phyloP scores from a whole-genome alignment of 2,797 vertebrate genomes.

The Paratrypauchen microcephalus region DNA sequence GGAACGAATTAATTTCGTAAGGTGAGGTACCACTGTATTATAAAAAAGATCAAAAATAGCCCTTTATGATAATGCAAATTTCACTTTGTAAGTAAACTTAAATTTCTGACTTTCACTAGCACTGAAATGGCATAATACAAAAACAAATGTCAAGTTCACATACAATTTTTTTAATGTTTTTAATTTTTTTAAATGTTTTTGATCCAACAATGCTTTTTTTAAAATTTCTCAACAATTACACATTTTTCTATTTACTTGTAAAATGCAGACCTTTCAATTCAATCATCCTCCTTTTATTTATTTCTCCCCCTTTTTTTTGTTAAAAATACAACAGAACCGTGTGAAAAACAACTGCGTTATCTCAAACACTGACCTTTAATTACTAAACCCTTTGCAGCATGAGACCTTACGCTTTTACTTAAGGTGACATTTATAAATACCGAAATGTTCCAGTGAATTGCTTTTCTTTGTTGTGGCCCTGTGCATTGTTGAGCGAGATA shows the following conservation, averaged over 20 bases:
- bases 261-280: constrained; percentile 40
- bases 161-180: not conserved
- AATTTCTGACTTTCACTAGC: too few species aligned
- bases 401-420: constrained; percentile 72
- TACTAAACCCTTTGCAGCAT: constrained; percentile 70
- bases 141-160: not conserved
- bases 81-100: too few species aligned
- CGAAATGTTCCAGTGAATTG: constrained; percentile 73
- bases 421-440: constrained; percentile 83
- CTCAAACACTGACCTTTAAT: constrained; percentile 81
- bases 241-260: constrained; percentile 9
- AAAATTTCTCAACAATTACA: not conserved
- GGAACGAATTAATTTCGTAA: too few species aligned
- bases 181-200: too few species aligned
- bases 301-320: constrained; percentile 26
- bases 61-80: too few species aligned
- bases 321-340: constrained; percentile 51
- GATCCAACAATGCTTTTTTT: not conserved
- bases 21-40: too few species aligned
- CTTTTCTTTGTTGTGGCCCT: constrained; percentile 69
- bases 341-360: constrained; percentile 64
- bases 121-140: not conserved
- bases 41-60: too few species aligned
- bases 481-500: constrained; percentile 69
- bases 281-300: constrained; percentile 43